These are phyloP conservation scores for cattle (Bos taurus) DNA, from an alignment of 2,113 vertebrate species.

Conservation along the genomic window ARS-UCD2.0 NC_037346.1:4560501-4561000, in stretches of 20 bases:
- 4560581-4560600: background rate
- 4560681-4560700: background rate
- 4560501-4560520: too few species aligned
- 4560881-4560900: background rate
- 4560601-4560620: too few species aligned
- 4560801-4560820: background rate
- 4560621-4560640: background rate
- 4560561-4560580: background rate
- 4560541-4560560: fast-evolving
- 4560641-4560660: background rate
- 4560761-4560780: background rate
- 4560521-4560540: background rate
- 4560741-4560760: background rate
- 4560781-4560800: background rate
- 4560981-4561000: background rate
- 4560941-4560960: background rate
- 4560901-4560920: background rate
- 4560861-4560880: background rate
- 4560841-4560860: background rate
- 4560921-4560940: background rate
- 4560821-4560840: background rate
- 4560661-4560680: background rate
- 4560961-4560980: background rate
- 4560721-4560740: background rate
- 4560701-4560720: background rate